phyloP scores from a whole-genome alignment of 2,888 invertebrate species.

The Drosophila kanekoi region DNA sequence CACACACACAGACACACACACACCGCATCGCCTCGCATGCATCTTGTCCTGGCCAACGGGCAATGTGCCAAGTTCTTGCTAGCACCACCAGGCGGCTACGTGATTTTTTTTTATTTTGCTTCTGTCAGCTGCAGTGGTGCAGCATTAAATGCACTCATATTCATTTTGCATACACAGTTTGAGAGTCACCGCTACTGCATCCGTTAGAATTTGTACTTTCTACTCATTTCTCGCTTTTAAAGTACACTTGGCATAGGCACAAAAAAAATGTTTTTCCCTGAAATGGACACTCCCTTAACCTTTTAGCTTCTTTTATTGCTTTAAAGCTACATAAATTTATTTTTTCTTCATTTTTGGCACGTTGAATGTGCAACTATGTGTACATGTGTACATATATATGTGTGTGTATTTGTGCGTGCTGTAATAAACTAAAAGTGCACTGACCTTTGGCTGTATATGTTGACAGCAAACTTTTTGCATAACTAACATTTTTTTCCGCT shows the following conservation, averaged over 20 bases:
- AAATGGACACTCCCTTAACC: constrained; percentile 46
- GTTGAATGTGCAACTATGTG: not conserved
- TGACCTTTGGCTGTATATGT: constrained; percentile 69
- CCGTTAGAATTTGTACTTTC: constrained; percentile 9
- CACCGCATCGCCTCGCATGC: constrained; percentile 13
- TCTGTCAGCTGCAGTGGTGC: constrained; percentile 42
- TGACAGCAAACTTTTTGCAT: constrained; percentile 71
- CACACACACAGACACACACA: too few relatives aligned
- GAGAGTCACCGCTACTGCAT: constrained; percentile 33
- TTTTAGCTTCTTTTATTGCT: constrained; percentile 66
- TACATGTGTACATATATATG: constrained; percentile 14
- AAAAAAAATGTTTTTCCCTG: constrained; percentile 29
- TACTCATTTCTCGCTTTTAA: constrained; percentile 12
- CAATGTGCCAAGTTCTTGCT: constrained; percentile 60
- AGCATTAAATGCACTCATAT: constrained; percentile 29
- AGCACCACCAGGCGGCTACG: constrained; percentile 19
- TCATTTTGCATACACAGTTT: constrained; percentile 53
- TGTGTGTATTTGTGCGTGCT: constrained; percentile 29
- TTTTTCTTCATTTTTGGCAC: constrained; percentile 5
- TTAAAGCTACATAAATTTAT: constrained; percentile 20
- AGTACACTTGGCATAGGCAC: constrained; percentile 35
- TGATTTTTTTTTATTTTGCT: constrained; percentile 5
- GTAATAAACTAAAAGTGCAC: constrained; percentile 64
- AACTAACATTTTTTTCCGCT: constrained; percentile 53
- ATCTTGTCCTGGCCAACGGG: constrained; percentile 53